Evolutionary conservation across 1,140 invertebrate genomes (phyloP), one percentile per base, ranked within the genome.

Genomic region (Pygmarrhopalites habei): DNA sequence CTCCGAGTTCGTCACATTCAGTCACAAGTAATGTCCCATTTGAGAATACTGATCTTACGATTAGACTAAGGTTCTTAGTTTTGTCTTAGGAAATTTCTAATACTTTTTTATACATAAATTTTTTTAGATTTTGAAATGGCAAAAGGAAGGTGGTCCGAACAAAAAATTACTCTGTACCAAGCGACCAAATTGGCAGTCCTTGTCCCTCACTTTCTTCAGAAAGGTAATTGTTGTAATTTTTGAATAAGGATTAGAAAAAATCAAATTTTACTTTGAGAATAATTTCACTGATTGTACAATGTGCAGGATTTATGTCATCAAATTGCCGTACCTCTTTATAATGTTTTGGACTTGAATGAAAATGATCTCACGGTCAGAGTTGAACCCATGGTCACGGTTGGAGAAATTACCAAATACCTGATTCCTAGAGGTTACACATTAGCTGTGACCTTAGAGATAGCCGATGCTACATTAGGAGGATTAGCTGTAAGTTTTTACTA

Each of bases 161-260:
- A 72, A 78, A 2, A 83, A 82, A 57, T 73, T 82, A 2, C 76
- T 86, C 26, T 85, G 83, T 72, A 85, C 83, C 0, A 79, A 83
- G 1, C 73, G 84, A 43, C 82, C 84, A 15, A 86, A 85, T 73
- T 86, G 84, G 84, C 75, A 83, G 21, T 83, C 82, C 46, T 74
- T 86, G 17, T 85, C 83, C 2, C 83, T 82, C 2, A 85, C 79
- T 0, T 86, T 85, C 73, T 85, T 82, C 73, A 75, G 77, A 69
- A 85, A 85, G 71, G 76, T 76, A 59, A 53, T 10, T n/a, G n/a
- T n/a, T n/a, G 25, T 14, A 17, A 25, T 44, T n/a, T 58, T 0
- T 12, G n/a, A 21, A 26, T 60, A 51, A 58, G 5, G 21, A 43
- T 15, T 23, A 10, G 19, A 47, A 12, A 56, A 26, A 28, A 62